Evolutionary conservation across 2,113 vertebrate genomes (phyloP).

Genomic region (Microcebus jonahi): DNA sequence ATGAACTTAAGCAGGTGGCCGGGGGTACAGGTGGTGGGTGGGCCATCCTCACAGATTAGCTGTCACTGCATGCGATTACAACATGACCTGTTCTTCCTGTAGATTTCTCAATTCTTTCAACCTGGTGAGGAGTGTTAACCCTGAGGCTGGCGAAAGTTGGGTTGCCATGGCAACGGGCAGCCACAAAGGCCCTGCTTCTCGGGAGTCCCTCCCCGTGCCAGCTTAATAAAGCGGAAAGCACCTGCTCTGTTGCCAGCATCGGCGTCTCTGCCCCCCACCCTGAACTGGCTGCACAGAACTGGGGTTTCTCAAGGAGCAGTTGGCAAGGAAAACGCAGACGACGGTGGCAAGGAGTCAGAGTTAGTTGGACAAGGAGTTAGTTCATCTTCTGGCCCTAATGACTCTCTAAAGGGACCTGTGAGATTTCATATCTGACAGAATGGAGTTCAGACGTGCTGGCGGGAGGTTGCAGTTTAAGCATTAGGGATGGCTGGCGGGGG

Average conservation of each 20-base stretch:
- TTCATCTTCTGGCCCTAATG: neutral
- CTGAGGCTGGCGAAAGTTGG: neutral
- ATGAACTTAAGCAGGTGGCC: neutral
- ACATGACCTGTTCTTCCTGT: neutral
- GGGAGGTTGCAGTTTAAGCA: neutral
- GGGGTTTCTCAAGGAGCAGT: neutral
- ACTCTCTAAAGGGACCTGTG: neutral
- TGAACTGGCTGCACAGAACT: neutral
- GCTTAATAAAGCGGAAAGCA: neutral
- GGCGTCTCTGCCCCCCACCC: neutral
- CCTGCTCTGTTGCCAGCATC: neutral
- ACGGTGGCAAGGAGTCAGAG: neutral
- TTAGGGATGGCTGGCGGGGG: neutral
- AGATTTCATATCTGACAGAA: neutral
- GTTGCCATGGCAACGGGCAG: conserved; percentile 45
- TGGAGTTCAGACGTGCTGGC: neutral
- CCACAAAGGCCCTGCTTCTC: neutral
- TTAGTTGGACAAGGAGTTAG: too few species aligned
- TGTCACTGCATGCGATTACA: neutral
- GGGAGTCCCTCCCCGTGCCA: neutral
- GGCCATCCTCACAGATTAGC: neutral
- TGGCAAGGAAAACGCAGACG: neutral
- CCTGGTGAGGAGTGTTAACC: neutral
- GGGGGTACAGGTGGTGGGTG: neutral
- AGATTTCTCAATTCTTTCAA: neutral